Conservation (phyloP, 2,113 vertebrate genomes). For the Hypocryptadius cinnamomeus region DNA sequence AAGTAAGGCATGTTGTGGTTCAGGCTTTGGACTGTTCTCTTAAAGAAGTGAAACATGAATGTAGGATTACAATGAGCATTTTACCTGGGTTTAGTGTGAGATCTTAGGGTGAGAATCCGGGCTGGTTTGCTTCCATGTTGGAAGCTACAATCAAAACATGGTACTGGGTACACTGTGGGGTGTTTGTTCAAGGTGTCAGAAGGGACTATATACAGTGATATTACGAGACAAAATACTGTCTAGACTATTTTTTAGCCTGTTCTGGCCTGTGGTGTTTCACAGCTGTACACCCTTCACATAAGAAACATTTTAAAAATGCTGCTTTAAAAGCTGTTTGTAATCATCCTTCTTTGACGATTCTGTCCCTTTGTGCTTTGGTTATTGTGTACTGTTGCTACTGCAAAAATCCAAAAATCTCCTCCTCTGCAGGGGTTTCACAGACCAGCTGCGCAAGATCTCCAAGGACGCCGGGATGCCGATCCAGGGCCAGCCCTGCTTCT, state of each 20-base stretch:
- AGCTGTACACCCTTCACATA: background rate
- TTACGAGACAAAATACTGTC: too few species aligned
- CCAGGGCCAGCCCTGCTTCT: constrained; percentile 97
- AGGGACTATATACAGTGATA: too few species aligned
- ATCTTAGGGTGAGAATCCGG: background rate
- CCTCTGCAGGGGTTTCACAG: constrained; percentile 85
- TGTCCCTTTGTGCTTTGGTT: background rate
- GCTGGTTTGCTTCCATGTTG: background rate
- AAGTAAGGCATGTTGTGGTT: constrained; percentile 79
- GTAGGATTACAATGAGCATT: accelerated
- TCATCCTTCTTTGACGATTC: background rate
- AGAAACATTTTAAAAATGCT: accelerated
- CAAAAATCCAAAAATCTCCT: background rate
- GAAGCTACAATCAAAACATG: background rate
- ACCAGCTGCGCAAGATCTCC: constrained; percentile 95
- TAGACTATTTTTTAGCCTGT: background rate
- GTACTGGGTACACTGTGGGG: too few species aligned
- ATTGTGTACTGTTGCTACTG: background rate
- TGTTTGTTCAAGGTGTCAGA: too few species aligned
- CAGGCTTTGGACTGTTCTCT: background rate
- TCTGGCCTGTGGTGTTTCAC: background rate
- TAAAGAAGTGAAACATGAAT: background rate
- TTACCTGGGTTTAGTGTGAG: background rate
- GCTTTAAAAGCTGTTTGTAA: background rate
- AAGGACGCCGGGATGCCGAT: constrained; percentile 97